These are phyloP conservation scores for Chionomys nivalis DNA, from an alignment of 2,113 vertebrate genomes.

Conservation along the genomic window DNA sequence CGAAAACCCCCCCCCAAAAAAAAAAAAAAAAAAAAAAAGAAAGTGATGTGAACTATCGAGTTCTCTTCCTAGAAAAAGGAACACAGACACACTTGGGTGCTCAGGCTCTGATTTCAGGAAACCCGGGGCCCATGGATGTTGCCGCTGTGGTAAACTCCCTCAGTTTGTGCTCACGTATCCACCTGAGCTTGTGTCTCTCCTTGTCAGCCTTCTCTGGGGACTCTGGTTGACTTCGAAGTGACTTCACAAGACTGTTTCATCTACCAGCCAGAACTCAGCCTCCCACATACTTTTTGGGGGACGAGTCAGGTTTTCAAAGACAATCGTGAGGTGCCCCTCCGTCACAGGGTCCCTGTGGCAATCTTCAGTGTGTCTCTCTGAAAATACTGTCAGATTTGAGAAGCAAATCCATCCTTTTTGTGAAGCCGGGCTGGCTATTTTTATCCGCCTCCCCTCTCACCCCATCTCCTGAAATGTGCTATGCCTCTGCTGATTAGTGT, in stretches of 20 bases:
- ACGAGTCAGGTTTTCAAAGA: slow-evolving; percentile 58
- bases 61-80: background rate
- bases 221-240: background rate
- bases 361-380: slow-evolving; percentile 44
- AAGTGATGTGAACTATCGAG: background rate
- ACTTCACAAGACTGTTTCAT: background rate
- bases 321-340: slow-evolving; percentile 49
- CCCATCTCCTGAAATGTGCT: slow-evolving; percentile 1
- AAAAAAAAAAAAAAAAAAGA: no score
- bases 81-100: background rate
- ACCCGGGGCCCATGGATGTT: background rate
- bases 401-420: slow-evolving; percentile 42
- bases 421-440: slow-evolving; percentile 68
- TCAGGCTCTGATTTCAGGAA: background rate
- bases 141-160: background rate
- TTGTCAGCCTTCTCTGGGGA: background rate
- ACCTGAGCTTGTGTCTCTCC: background rate
- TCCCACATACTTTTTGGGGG: background rate
- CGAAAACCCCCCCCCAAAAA: no score
- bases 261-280: background rate
- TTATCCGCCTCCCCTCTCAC: slow-evolving; percentile 54
- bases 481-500: slow-evolving; percentile 62
- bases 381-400: slow-evolving; percentile 61
- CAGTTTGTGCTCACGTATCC: background rate
- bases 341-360: slow-evolving; percentile 43